phyloP scores from a whole-genome alignment of 2,888 invertebrate species.

The Lepetodrilus schrolli region DNA sequence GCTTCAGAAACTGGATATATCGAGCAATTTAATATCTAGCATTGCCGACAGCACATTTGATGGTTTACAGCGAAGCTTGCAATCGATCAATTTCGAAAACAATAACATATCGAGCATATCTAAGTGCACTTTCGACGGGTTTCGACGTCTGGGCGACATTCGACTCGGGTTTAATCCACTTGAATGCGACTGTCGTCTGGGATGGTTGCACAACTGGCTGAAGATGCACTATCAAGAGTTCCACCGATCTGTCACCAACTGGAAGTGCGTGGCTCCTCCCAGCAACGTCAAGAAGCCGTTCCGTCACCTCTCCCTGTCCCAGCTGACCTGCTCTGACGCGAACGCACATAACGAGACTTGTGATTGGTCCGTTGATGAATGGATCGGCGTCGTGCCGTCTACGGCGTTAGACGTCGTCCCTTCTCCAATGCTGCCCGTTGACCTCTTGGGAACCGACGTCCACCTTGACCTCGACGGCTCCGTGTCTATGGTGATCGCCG shows the following conservation, averaged over 20 bases:
- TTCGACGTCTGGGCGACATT: conserved; percentile 34
- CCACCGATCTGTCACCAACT: conserved; percentile 31
- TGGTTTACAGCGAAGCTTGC: conserved; percentile 34
- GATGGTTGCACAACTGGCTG: conserved; percentile 42
- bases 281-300: conserved; percentile 23
- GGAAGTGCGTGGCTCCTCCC: conserved; percentile 33
- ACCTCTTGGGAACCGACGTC: conserved; percentile 27
- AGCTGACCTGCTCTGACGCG: conserved; percentile 12
- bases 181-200: conserved; percentile 39
- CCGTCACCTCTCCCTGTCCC: conserved; percentile 7
- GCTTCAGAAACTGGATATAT: conserved; percentile 36
- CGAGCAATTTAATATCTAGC: conserved; percentile 20
- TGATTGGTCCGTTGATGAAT: conserved; percentile 28
- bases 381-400: conserved; percentile 1
- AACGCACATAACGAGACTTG: conserved; percentile 4
- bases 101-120: conserved; percentile 37
- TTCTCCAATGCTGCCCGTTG: conserved; percentile 33
- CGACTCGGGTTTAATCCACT: conserved; percentile 38
- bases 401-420: conserved; percentile 12
- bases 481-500: conserved; percentile 17
- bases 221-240: conserved; percentile 32
- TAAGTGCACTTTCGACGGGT: conserved; percentile 37
- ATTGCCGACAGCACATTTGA: conserved; percentile 31
- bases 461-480: conserved; percentile 18
- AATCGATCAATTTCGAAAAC: conserved; percentile 28